Evolutionary conservation across 2,888 invertebrate species (phyloP), one percentile per base, ranked within the genome.

Genomic region (Bibio marci): DNA sequence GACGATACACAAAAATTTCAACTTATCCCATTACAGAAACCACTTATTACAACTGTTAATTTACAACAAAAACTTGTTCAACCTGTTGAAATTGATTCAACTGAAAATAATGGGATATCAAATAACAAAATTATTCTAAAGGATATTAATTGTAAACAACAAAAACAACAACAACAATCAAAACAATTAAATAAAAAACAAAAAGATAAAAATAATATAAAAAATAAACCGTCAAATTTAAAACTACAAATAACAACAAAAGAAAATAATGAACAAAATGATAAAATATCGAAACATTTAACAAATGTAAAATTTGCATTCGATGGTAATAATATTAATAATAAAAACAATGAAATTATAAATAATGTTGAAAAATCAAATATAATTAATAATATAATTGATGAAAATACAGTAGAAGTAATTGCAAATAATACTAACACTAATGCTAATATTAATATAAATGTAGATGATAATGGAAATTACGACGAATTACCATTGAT

Each of bases 401-500:
- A 26, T 19, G n/a, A 35, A 15, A 14, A n/a, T 7, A n/a, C 12
- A 18, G n/a, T n/a, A 18, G 2, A 11, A n/a, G n/a, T 34, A 18
- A 11, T 18, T 15, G 17, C 32, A 17, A 17, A 8, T 19, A 19
- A 26, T 10, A 14, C 4, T 22, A 22, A 22, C 22, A 22, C 4
- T 6, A 22, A 22, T 22, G 8, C 4, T 22, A 22, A 22, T 22
- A 22, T 8, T 22, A 22, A 22, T 22, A 22, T 6, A 22, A 22
- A 22, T 22, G 8, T 8, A 4, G 40, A 30, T 11, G 27, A 37
- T 7, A 39, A 30, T 41, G 39, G 41, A 8, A 39, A 39, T 25
- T 42, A 42, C 32, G 42, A 42, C 31, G 19, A 35, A 4, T 32
- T 42, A 14, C 42, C 42, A 28, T 34, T 39, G 13, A 42, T 42